A percentile compares a stretch with the other conserved stretches of the same genome.
These are phyloP conservation scores for Quadriops clusia DNA, from an alignment of 2,888 invertebrate genomes.

Conservation along the genomic window DNA sequence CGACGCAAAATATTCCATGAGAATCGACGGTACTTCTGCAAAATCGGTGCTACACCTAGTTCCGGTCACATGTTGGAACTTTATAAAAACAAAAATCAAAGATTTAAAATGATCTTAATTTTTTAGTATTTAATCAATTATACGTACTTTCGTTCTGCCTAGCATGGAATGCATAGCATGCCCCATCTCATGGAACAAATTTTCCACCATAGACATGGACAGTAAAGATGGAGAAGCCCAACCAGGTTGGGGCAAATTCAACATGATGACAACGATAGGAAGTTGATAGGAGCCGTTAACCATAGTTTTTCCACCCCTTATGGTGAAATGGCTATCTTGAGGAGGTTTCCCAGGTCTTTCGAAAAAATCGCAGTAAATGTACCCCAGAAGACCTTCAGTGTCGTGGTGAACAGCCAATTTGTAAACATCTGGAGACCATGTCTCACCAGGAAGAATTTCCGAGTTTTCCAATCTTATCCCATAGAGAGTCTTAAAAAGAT, in stretches of 20 bases:
- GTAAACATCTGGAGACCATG: constrained; percentile 77
- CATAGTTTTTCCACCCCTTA: constrained; percentile 78
- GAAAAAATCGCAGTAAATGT: constrained; percentile 96
- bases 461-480: constrained; percentile 66
- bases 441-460: constrained; percentile 63
- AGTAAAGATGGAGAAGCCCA: constrained; percentile 69
- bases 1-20: constrained; percentile 95
- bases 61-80: constrained; percentile 84
- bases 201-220: constrained; percentile 78
- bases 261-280: constrained; percentile 87
- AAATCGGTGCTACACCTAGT: constrained; percentile 96
- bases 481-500: constrained; percentile 71
- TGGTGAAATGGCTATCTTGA: constrained; percentile 98
- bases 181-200: constrained; percentile 97
- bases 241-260: constrained; percentile 70
- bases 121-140: too few species aligned
- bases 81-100: too few species aligned
- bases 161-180: constrained; percentile 99
- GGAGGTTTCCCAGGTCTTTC: constrained; percentile 83
- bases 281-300: constrained; percentile 75
- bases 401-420: constrained; percentile 86
- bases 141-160: constrained; percentile 84
- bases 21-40: constrained; percentile 96
- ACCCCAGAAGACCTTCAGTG: constrained; percentile 70
- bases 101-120: too few species aligned